These are phyloP conservation scores for Xylota segnis DNA, from an alignment of 2,888 invertebrate species.

Conservation along the genomic window DNA sequence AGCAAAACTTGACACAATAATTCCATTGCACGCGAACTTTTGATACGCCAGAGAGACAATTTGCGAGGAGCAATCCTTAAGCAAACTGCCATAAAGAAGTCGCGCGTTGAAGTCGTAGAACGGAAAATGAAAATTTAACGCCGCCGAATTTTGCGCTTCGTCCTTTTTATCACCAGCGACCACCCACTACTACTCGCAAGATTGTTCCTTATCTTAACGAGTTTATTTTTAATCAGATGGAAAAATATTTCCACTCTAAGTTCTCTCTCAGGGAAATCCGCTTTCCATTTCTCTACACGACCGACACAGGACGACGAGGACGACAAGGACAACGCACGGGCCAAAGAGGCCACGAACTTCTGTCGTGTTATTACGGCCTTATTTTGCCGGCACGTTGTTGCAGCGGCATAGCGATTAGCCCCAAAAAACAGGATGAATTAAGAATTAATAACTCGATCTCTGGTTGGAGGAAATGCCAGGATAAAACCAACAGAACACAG, in stretches of 20 bases:
- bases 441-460: slow-evolving; percentile 76
- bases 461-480: slow-evolving; percentile 55
- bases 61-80: slow-evolving; percentile 31
- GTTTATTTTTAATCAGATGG: slow-evolving; percentile 76
- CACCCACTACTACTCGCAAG: slow-evolving; percentile 43
- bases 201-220: slow-evolving; percentile 74
- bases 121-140: slow-evolving; percentile 64
- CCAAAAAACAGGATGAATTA: slow-evolving; percentile 74
- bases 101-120: slow-evolving; percentile 49
- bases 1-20: slow-evolving; percentile 56
- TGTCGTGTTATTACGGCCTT: slow-evolving; percentile 27
- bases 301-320: slow-evolving; percentile 29
- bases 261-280: slow-evolving; percentile 36
- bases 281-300: slow-evolving; percentile 4
- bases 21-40: slow-evolving; percentile 35
- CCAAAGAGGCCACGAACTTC: slow-evolving; percentile 54
- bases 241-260: slow-evolving; percentile 40
- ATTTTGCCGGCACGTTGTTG: slow-evolving; percentile 46
- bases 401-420: slow-evolving; percentile 67
- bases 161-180: background rate
- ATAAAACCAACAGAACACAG: slow-evolving; percentile 33
- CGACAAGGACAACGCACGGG: background rate
- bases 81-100: slow-evolving; percentile 53
- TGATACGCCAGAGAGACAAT: slow-evolving; percentile 36
- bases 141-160: slow-evolving; percentile 15